Base-by-base conservation (phyloP, 2,113 vertebrate genomes). In the Poicephalus meyeri region DNA sequence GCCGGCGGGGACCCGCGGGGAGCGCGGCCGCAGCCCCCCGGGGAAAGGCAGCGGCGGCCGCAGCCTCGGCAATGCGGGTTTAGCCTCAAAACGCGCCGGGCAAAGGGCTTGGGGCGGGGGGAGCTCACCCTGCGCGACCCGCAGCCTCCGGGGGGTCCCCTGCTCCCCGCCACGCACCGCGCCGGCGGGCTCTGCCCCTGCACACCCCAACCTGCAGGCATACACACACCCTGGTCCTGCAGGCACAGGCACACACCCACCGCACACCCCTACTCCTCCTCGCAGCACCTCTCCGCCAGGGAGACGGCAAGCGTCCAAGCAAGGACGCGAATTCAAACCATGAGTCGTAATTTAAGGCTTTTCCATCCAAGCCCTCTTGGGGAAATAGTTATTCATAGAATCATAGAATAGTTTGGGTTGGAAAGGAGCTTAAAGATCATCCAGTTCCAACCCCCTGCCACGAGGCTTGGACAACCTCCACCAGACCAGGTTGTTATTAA, bases 111-210 rank as follows among this genome's bases (percentile, higher is more conserved):
- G 26, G 39, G 58, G 39, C 52, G 53, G 4, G 19, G 80, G 80
- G 49, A 53, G 55, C 66, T 94, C 89, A 56, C 81, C 92, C 94
- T 63, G 68, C 16, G 89, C 86, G 94, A 92, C 86, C 94, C 84
- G 63, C 41, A 20, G 73, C 19, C 39, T 14, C 49, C 60, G 61
- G 65, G 35, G 53, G 64, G 47, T 52, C 31, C 39, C 52, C 37
- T 14, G 64, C 44, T 29, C 39, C 24, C 17, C 71, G 1, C 31
- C 7, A 13, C 3, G 35, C 24, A 23, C 50, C 13, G 25, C 56
- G 31, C 18, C 66, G 16, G 33, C 31, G 2, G 25, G 58, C 46
- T 39, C 80, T 31, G 23, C 6, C 56, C 68, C 23, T 4, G 42
- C 49, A 31, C 37, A 11, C 10, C 47, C 44, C 4, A 23, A 24